phyloP scores from a whole-genome alignment of 2,113 vertebrate species.

The Atrichornis clamosus region DNA sequence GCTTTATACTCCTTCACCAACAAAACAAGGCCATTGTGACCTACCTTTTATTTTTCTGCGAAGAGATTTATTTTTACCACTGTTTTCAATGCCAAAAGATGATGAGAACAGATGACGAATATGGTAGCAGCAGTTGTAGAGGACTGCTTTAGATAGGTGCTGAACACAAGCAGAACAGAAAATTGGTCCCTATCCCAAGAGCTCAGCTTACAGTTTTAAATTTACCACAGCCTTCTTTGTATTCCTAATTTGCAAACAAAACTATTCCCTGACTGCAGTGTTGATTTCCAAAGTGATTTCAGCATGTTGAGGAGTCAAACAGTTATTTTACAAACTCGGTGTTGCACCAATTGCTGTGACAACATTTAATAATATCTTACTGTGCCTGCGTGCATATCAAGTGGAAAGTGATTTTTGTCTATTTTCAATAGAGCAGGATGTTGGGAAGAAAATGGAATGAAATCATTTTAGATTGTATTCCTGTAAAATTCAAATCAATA shows the following conservation, averaged over 20 bases:
- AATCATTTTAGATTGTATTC: neutral
- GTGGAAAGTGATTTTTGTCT: slow-evolving; percentile 34
- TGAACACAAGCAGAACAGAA: neutral
- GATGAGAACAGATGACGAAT: neutral
- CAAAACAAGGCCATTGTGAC: neutral
- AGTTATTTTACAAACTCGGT: slow-evolving; percentile 42
- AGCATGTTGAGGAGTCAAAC: slow-evolving; percentile 49
- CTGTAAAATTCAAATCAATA: neutral
- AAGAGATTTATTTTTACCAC: neutral
- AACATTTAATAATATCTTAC: slow-evolving; percentile 63
- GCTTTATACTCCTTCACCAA: neutral
- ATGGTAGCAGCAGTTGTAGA: neutral
- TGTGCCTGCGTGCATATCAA: slow-evolving; percentile 37
- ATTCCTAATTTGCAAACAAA: slow-evolving; percentile 67
- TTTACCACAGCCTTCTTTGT: slow-evolving; percentile 63
- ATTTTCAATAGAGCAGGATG: neutral
- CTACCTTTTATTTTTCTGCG: neutral
- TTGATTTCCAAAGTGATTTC: slow-evolving; percentile 52
- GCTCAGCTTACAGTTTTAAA: slow-evolving; percentile 61
- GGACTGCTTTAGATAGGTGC: neutral
- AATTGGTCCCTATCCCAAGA: slow-evolving; percentile 11
- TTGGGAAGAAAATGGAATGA: neutral
- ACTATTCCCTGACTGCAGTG: slow-evolving; percentile 13
- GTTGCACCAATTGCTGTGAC: slow-evolving; percentile 68
- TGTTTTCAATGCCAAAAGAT: neutral